Evolutionary conservation across 2,888 invertebrate genomes (phyloP).

Genomic region (Acanthosoma haemorrhoidale): DNA sequence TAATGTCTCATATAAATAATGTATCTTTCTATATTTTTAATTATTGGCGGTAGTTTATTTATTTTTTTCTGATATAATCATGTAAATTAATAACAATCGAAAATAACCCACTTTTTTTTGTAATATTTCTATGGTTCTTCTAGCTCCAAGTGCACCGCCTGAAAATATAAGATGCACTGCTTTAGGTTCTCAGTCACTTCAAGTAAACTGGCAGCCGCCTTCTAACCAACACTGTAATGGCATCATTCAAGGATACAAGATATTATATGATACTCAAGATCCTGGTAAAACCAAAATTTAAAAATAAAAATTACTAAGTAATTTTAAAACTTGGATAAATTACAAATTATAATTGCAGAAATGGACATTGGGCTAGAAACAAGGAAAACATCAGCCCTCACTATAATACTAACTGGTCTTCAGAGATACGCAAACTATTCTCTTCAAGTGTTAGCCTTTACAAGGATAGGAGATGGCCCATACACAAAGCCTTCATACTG

Average conservation of each 20-base stretch:
- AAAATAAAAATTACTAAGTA: neutral
- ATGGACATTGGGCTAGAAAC: constrained; percentile 41
- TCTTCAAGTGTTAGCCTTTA: constrained; percentile 71
- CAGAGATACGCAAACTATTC: constrained; percentile 76
- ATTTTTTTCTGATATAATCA: no score
- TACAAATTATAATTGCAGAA: constrained; percentile 29
- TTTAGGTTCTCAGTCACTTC: constrained; percentile 67
- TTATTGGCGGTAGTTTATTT: no score
- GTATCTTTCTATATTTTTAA: no score
- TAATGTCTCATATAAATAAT: no score
- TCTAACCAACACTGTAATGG: constrained; percentile 68
- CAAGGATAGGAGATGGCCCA: constrained; percentile 70
- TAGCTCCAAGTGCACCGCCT: constrained; percentile 74
- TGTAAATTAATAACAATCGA: no score
- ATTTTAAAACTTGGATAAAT: neutral
- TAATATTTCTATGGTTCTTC: constrained; percentile 36
- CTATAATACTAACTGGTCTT: constrained; percentile 63
- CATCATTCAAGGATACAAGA: constrained; percentile 67
- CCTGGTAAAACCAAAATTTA: constrained; percentile 39
- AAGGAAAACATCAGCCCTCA: constrained; percentile 63
- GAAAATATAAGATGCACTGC: constrained; percentile 70
- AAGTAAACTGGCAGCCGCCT: constrained; percentile 75
- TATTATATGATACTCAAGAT: constrained; percentile 53
- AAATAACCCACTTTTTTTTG: no score
- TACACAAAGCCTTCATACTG: constrained; percentile 63